Base-by-base conservation (phyloP, 2,888 invertebrate species). In the Lasioglossum leucozonium region DNA sequence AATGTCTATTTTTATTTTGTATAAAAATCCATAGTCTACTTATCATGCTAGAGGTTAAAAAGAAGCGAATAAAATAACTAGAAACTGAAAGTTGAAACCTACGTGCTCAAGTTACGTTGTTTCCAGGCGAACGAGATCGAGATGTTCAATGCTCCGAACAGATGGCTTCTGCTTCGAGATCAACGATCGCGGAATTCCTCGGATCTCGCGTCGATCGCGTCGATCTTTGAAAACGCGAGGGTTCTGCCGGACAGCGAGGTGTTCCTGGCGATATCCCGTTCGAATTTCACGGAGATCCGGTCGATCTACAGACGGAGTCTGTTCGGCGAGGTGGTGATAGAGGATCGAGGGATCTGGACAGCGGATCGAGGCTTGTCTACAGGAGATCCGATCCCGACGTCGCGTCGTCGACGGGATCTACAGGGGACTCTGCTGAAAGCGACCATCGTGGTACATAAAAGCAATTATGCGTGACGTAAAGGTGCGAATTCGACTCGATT, bases 211-310 rank as follows among this genome's bases (percentile, higher is more conserved):
- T 34, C 34, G 34, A 55, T 34, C 34, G 44, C 18, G 13, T 37
- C 79, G 55, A 81, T 85, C 8, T 93, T 94, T 58, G 30, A 67
- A 0, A 30, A 84, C 22, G 84, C 92, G 5, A 73, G 86, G 2
- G 88, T 92, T 40, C 93, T 91, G 77, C 93, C 94, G 1, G 94
- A 94, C 78, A 94, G 94, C 81, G 92, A 93, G 51, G 88, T 94
- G 5, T 69, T 92, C 0, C 76, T 94, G 13, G 89, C 90, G 0
- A 44, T 86, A 81, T 71, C 22, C 89, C 77, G 86, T 0, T 51
- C 79, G 0, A 78, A 91, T 67, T 82, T 84, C 30, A 69, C 91
- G 30, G 75, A 86, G n/a, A 72, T 94, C n/a, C 40, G 76, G 3
- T 93, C 93, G 4, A 42, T 93, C 0, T 94, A 94, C 86, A 92